Base-by-base conservation (phyloP, 2,888 invertebrate species). In the Chalcis sispes region DNA sequence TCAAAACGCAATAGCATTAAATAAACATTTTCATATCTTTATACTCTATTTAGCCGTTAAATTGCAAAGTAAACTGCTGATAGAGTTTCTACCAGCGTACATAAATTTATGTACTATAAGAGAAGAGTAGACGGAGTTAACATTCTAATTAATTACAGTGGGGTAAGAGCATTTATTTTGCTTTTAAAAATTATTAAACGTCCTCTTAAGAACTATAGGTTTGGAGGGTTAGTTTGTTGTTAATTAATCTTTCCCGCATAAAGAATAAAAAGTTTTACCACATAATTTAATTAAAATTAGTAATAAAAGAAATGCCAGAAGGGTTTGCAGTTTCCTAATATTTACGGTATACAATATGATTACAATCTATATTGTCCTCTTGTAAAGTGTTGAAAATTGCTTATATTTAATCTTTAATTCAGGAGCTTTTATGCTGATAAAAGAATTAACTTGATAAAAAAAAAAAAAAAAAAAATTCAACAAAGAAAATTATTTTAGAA, bases 141-240 rank as follows among this genome's bases (percentile, higher is more conserved):
- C 64, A 46, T n/a, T 64, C 56, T 54, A 54, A 72, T 72, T 72
- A 64, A 72, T 70, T 70, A 50, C 29, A 18, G 23, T 18, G 7
- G 13, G 29, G 50, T 10, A 27, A 61, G n/a, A 59, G 23, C 32
- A 8, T 70, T 61, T 40, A 59, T 32, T 70, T 50, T 61, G 25
- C 70, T 32, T 32, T 70, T 36, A 15, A n/a, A 61, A 50, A 61
- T 61, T 59, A 50, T 48, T 36, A 59, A 36, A 69, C 46, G 10
- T 20, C n/a, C 27, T 32, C 13, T 48, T 20, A 48, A 25, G 25
- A 25, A 10, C 2, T 2, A 8, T 2, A 13, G 8, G 13, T 2
- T 7, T 15, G 10, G 27, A 40, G 42, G 56, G 69, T 48, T 29
- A 69, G 48, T 69, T 58, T 48, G 23, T 23, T 1, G 23, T 32